Percentiles rank a stretch among this genome's conserved stretches.
Conservation (phyloP, 2,888 invertebrate genomes). For the Meteorus cinctellus region DNA sequence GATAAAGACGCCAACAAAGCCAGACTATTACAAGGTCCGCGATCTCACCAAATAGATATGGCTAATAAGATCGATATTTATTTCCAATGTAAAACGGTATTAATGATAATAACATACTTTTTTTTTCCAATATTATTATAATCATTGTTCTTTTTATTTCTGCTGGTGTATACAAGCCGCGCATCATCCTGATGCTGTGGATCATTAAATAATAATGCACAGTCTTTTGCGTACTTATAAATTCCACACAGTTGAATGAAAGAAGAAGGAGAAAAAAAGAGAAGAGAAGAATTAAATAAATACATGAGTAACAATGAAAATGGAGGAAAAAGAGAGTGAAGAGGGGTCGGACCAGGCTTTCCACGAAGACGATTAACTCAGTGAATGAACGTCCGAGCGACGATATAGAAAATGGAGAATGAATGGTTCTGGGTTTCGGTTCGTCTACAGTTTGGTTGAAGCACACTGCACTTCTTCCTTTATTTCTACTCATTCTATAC, state of each 20-base stretch:
- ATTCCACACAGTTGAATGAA: not conserved
- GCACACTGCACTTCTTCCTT: conserved; percentile 39
- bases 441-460: conserved; percentile 44
- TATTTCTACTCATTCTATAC: conserved; percentile 17
- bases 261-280: not conserved
- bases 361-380: conserved; percentile 66
- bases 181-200: not conserved
- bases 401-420: conserved; percentile 61
- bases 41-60: conserved; percentile 37
- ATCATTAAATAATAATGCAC: conserved; percentile 3
- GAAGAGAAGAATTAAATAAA: conserved; percentile 21
- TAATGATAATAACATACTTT: conserved; percentile 24
- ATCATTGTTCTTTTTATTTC: not conserved
- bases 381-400: conserved; percentile 65
- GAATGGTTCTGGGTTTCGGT: conserved; percentile 63
- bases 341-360: conserved; percentile 43
- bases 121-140: not conserved
- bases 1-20: conserved; percentile 56
- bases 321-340: conserved; percentile 21
- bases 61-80: conserved; percentile 56
- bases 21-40: conserved; percentile 34
- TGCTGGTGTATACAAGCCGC: not conserved
- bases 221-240: conserved; percentile 1
- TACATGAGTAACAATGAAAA: conserved; percentile 36
- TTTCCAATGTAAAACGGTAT: conserved; percentile 26